A percentile compares a stretch with the other conserved stretches of the same genome.
phyloP scores from a whole-genome alignment of 2,113 vertebrate species.

The Myrmecobius fasciatus region DNA sequence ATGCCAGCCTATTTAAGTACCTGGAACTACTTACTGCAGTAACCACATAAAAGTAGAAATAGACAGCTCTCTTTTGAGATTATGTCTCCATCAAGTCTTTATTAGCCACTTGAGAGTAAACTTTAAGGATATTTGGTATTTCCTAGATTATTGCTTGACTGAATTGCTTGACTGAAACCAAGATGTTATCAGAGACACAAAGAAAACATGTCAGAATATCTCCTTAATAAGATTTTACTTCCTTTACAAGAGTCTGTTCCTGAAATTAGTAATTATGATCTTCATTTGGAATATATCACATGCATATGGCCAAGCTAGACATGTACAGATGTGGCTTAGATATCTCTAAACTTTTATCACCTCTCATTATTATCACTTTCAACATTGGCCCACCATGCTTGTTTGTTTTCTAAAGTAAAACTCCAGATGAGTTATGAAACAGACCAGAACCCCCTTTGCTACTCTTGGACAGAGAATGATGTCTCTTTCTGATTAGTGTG shows the following conservation, averaged over 20 bases:
- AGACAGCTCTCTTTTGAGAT: not conserved
- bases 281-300: not conserved
- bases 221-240: conserved; percentile 6
- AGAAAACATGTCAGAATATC: not conserved
- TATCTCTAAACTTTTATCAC: not conserved
- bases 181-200: not conserved
- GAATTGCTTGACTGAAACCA: no score
- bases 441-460: not conserved
- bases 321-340: not conserved
- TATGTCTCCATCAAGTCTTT: not conserved
- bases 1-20: not conserved
- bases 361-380: not conserved
- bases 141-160: not conserved
- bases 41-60: not conserved
- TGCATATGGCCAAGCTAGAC: not conserved
- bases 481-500: not conserved
- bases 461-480: not conserved
- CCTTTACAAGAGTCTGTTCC: not conserved
- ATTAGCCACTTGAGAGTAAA: not conserved
- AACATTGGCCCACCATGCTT: not conserved
- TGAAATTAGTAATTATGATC: not conserved
- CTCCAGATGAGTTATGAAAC: not conserved
- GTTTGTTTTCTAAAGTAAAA: not conserved
- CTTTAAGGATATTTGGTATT: not conserved
- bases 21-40: not conserved